Conservation (phyloP, 2,797 vertebrate species). For the Rhinoraja longicauda region DNA sequence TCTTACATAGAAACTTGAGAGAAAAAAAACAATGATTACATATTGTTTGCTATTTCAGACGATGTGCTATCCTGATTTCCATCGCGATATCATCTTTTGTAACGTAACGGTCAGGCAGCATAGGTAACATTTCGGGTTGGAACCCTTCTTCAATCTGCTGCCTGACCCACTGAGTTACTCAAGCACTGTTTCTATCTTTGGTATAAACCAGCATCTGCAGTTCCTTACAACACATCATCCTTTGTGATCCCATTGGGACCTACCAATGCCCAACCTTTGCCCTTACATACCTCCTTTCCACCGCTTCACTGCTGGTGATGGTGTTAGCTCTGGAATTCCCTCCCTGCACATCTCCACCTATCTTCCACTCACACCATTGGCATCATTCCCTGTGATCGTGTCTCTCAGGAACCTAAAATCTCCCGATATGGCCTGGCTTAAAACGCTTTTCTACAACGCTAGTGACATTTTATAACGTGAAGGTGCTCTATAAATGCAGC, state of each 20-base stretch:
- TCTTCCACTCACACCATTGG: background rate
- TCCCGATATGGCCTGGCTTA: background rate
- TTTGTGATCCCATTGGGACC: too few species aligned
- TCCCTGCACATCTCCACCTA: background rate
- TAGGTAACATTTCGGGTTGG: too few species aligned
- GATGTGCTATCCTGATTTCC: background rate
- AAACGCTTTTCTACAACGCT: too few species aligned
- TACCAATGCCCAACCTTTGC: too few species aligned
- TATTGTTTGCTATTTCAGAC: conserved; percentile 26
- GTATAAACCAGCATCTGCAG: too few species aligned
- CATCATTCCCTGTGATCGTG: too few species aligned
- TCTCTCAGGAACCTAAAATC: background rate
- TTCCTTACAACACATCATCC: too few species aligned
- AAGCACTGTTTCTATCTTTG: too few species aligned
- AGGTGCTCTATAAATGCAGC: background rate
- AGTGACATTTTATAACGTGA: background rate
- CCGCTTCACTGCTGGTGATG: background rate
- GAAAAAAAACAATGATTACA: conserved; percentile 44
- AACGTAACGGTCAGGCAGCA: too few species aligned
- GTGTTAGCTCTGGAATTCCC: background rate
- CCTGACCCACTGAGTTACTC: too few species aligned
- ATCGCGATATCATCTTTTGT: background rate
- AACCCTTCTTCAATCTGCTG: too few species aligned
- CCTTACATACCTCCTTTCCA: background rate
- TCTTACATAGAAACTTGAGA: too few species aligned